These are phyloP conservation scores for Drosophila conformis DNA, from an alignment of 2,888 invertebrate genomes.

Conservation along the genomic window DNA sequence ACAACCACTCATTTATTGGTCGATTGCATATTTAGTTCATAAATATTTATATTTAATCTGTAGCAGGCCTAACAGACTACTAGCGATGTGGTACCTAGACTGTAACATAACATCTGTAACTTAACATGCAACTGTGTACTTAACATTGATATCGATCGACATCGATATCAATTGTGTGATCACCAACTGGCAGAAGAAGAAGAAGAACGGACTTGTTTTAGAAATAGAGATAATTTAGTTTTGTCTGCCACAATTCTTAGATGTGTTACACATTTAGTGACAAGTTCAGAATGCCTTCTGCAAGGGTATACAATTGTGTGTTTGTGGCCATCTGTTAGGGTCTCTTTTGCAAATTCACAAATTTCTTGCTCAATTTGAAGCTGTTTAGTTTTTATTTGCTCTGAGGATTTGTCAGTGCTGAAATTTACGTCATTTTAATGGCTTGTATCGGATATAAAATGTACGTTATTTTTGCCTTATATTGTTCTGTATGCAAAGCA, in stretches of 20 bases:
- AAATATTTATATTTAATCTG: conserved; percentile 3
- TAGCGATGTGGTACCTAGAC: too few relatives aligned
- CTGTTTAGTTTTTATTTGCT: conserved; percentile 64
- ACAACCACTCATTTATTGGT: neutral
- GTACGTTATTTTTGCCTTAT: conserved; percentile 50
- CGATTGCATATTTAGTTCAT: neutral
- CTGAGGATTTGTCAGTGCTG: conserved; percentile 63
- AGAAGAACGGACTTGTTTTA: too few relatives aligned
- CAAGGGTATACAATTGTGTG: conserved; percentile 22
- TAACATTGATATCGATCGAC: too few relatives aligned
- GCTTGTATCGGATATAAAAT: conserved; percentile 58
- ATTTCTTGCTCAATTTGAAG: conserved; percentile 74
- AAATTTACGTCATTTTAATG: conserved; percentile 78
- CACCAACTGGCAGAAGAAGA: too few relatives aligned
- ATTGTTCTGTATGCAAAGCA: conserved; percentile 13
- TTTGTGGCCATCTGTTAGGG: conserved; percentile 24
- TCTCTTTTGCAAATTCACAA: conserved; percentile 55
- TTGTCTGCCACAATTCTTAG: neutral
- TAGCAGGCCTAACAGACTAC: too few relatives aligned
- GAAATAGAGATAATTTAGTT: too few relatives aligned
- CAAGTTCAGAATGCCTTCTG: neutral
- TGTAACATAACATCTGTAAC: too few relatives aligned
- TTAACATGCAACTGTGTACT: too few relatives aligned
- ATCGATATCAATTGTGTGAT: too few relatives aligned
- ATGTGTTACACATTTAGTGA: neutral